phyloP scores from a whole-genome alignment of 1,140 invertebrate species.

The Drosophila takahashii region DNA sequence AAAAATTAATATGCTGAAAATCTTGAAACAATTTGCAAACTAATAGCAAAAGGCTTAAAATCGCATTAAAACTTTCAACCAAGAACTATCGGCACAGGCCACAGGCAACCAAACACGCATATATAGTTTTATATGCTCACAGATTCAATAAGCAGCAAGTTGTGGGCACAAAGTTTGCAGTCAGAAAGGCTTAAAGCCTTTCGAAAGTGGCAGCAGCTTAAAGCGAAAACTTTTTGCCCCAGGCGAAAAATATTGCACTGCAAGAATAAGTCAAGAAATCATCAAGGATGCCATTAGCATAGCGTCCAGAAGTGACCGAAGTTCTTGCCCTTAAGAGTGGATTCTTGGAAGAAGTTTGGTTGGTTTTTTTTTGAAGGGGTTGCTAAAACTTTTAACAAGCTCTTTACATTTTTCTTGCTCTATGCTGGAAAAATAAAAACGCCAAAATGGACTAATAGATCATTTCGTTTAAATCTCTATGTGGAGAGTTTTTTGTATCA shows the following conservation, averaged over 20 bases:
- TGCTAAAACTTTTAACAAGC: conserved; percentile 57
- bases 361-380: conserved; percentile 34
- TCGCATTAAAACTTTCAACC: conserved; percentile 73
- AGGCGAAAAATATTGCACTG: conserved; percentile 40
- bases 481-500: neutral
- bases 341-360: conserved; percentile 12
- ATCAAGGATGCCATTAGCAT: conserved; percentile 61
- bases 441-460: too few species aligned
- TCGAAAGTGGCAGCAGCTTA: conserved; percentile 45
- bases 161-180: conserved; percentile 51
- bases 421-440: neutral
- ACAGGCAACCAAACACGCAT: conserved; percentile 25
- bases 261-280: conserved; percentile 63
- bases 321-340: conserved; percentile 35
- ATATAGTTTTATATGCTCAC: conserved; percentile 5
- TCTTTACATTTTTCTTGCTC: conserved; percentile 23
- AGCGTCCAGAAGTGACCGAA: conserved; percentile 48
- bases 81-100: conserved; percentile 49
- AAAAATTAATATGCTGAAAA: conserved; percentile 77
- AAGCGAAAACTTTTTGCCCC: conserved; percentile 37
- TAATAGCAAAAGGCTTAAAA: conserved; percentile 77
- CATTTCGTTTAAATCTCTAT: neutral
- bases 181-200: conserved; percentile 63
- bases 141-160: conserved; percentile 76
- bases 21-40: conserved; percentile 74